Percentiles rank a stretch among this genome's conserved stretches.
phyloP scores from a whole-genome alignment of 2,888 invertebrate species.

The Dryadula phaetusa region DNA sequence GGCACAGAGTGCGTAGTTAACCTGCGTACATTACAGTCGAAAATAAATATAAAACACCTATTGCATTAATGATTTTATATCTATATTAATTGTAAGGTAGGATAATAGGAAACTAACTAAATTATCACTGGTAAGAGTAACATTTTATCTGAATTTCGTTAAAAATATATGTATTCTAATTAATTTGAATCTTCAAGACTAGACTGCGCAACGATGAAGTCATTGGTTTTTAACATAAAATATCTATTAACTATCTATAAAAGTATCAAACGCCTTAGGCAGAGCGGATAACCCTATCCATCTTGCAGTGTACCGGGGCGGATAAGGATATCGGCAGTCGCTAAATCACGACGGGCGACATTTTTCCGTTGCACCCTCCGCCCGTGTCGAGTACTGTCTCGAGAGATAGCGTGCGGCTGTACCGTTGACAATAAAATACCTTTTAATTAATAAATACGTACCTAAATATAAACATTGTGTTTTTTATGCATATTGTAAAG shows the following conservation, averaged over 20 bases:
- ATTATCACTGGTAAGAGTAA: no score
- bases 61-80: no score
- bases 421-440: conserved; percentile 57
- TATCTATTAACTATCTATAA: conserved; percentile 10
- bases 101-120: no score
- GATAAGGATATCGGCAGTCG: conserved; percentile 53
- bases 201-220: background rate
- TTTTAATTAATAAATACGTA: background rate
- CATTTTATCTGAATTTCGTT: no score
- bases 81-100: no score
- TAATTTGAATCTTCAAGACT: no score
- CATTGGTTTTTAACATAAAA: background rate
- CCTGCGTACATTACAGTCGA: no score
- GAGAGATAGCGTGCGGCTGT: conserved; percentile 69
- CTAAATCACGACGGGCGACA: conserved; percentile 79
- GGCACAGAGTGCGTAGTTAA: no score
- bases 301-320: conserved; percentile 23
- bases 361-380: conserved; percentile 74
- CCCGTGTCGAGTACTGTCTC: conserved; percentile 69
- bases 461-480: no score
- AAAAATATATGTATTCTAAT: no score
- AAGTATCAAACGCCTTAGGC: conserved; percentile 10
- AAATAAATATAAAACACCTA: no score
- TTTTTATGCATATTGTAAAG: no score
- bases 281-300: conserved; percentile 29